Percentiles rank a stretch among this genome's conserved stretches.
Conservation (phyloP, 2,113 vertebrate genomes). For the Phylloscopus trochilus region DNA sequence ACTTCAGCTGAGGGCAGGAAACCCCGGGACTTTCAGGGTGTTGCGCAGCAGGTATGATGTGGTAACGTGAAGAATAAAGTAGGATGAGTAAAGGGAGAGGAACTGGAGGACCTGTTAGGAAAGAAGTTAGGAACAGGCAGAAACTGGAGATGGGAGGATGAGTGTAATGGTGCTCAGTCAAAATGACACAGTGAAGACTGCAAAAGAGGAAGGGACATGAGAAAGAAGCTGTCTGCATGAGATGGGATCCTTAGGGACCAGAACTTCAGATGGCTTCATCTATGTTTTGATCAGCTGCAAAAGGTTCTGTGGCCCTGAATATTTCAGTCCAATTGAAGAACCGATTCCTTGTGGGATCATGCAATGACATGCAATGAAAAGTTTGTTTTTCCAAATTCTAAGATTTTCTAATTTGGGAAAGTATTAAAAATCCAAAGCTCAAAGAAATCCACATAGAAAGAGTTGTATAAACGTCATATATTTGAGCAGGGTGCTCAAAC, state of each 20-base stretch:
- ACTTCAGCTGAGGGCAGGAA: neutral
- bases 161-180: neutral
- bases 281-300: neutral
- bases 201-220: neutral
- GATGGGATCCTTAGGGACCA: neutral
- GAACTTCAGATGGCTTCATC: neutral
- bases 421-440: neutral
- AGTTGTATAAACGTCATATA: neutral
- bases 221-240: neutral
- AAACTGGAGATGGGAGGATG: neutral
- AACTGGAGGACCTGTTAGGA: neutral
- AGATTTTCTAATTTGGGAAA: neutral
- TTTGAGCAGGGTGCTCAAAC: neutral
- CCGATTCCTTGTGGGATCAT: neutral
- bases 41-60: neutral
- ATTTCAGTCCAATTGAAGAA: neutral
- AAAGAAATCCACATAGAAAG: neutral
- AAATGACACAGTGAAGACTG: neutral
- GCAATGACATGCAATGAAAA: rapidly evolving
- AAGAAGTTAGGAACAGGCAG: neutral
- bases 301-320: neutral
- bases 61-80: neutral
- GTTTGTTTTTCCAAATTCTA: neutral
- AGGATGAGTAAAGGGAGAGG: neutral
- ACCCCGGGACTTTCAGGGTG: neutral